These are phyloP conservation scores for Labeo calbasu DNA, from an alignment of 2,797 vertebrate genomes.

Conservation along the genomic window DNA sequence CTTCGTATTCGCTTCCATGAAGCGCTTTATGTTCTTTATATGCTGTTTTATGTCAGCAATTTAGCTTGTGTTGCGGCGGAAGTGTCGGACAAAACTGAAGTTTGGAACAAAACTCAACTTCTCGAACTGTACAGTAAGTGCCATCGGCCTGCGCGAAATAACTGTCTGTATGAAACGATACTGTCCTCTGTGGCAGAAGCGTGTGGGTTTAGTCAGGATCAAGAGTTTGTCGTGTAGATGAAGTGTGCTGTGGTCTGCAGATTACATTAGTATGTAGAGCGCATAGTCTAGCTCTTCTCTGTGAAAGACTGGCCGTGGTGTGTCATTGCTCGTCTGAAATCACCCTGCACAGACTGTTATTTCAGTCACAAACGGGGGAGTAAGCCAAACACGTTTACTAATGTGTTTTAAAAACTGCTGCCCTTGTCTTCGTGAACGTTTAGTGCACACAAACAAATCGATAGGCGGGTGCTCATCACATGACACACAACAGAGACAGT, in stretches of 20 bases:
- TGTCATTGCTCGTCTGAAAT: neutral
- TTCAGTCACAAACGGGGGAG: neutral
- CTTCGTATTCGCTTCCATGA: slow-evolving; percentile 45
- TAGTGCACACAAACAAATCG: neutral
- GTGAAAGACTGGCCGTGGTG: neutral
- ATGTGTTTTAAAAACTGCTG: slow-evolving; percentile 3
- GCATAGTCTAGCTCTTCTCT: neutral
- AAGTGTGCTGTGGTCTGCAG: slow-evolving; percentile 25
- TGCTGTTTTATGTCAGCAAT: slow-evolving; percentile 60
- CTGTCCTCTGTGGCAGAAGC: neutral
- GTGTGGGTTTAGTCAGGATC: slow-evolving; percentile 1
- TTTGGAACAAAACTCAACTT: slow-evolving; percentile 74
- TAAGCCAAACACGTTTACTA: neutral
- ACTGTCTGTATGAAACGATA: neutral
- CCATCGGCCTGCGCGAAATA: slow-evolving; percentile 48
- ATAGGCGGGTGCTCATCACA: slow-evolving; percentile 46
- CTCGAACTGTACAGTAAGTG: slow-evolving; percentile 79
- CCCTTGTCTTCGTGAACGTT: neutral
- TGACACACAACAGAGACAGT: slow-evolving; percentile 14
- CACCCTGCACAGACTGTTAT: neutral
- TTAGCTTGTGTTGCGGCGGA: slow-evolving; percentile 63
- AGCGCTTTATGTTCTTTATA: slow-evolving; percentile 61
- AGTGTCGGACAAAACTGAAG: slow-evolving; percentile 62
- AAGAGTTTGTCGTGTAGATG: slow-evolving; percentile 7
- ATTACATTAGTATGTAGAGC: slow-evolving; percentile 32